Evolutionary conservation across 1,140 invertebrate genomes (phyloP), one percentile per base, ranked within the genome.

Genomic region (Pomacea maculata): DNA sequence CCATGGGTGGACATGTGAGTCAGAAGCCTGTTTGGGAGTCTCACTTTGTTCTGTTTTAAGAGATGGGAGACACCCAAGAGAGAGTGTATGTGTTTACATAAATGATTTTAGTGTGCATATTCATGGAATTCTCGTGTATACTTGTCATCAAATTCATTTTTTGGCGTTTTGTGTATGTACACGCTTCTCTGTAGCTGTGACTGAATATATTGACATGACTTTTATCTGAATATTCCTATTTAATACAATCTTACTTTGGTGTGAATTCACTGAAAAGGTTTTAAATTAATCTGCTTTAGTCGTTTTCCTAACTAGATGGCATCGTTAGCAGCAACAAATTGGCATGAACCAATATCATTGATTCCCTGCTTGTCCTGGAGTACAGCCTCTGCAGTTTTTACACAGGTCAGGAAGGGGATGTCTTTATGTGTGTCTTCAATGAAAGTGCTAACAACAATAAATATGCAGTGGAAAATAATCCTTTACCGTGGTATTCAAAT

Each of bases 301-400:
- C 65, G 63, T 65, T 81, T 82, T 12, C 72, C 91, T 45, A 45
- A 45, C 79, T 89, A 98, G 96, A 99, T 99, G 97, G 98, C 98
- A 84, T 97, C 97, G 45, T 92, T 99, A 85, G 97, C 97, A 84
- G 98, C 97, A 45, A 96, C 96, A 68, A 98, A 95, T 92, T 98
- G 97, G 96, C 95, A 95, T 11, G 96, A 97, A 91, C 98, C 98
- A 14, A 92, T 99, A 82, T 95, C 96, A 11, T 91, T 99, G 74
- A 95, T 99, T 34, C 98, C 98, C 68, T 99, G 97, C 90, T 92
- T 99, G 15, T 98, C 98, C 0, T 99, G 98, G 97, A 97, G 96
- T 2, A 98, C 97, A 45, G 98, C 98, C 70, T 97, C 97, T 11
- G 94, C 95, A 78, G 97, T 98, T 76, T 99, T 99, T 91, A 98